Evolutionary conservation across 2,797 vertebrate species (phyloP).

Genomic region (Sarcophilus harrisii): DNA sequence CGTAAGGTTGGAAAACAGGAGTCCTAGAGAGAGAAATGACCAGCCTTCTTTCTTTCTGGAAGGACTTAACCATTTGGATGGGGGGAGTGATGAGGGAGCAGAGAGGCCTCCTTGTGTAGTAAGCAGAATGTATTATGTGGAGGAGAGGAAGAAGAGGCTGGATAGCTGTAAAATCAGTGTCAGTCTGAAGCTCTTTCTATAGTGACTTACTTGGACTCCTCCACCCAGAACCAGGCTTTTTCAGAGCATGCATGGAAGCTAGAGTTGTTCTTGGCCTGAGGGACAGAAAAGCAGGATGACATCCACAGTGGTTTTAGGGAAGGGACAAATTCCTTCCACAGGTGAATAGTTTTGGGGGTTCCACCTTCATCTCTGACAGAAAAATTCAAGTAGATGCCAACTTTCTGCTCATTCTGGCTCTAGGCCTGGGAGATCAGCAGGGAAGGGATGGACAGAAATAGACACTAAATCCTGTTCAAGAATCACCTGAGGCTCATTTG

Average conservation of each 20-base stretch:
- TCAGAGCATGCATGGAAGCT: background rate
- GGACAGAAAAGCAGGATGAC: background rate
- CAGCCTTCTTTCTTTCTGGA: slow-evolving; percentile 17
- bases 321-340: background rate
- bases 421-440: background rate
- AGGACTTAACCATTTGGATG: background rate
- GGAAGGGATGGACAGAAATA: background rate
- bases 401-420: background rate
- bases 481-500: background rate
- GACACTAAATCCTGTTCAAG: background rate
- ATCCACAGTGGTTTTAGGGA: background rate
- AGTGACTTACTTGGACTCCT: slow-evolving; percentile 5
- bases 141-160: slow-evolving; percentile 58
- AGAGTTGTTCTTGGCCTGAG: background rate
- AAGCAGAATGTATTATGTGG: slow-evolving; percentile 22
- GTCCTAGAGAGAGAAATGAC: slow-evolving; percentile 10
- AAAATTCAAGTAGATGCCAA: background rate
- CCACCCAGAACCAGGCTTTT: slow-evolving; percentile 17
- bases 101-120: background rate
- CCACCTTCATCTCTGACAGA: background rate
- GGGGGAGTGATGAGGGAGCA: background rate
- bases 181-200: slow-evolving; percentile 34
- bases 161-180: slow-evolving; percentile 20
- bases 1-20: background rate
- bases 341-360: background rate